Evolutionary conservation across 2,888 invertebrate genomes (phyloP).

Genomic region (Lasioglossum leucozonium): DNA sequence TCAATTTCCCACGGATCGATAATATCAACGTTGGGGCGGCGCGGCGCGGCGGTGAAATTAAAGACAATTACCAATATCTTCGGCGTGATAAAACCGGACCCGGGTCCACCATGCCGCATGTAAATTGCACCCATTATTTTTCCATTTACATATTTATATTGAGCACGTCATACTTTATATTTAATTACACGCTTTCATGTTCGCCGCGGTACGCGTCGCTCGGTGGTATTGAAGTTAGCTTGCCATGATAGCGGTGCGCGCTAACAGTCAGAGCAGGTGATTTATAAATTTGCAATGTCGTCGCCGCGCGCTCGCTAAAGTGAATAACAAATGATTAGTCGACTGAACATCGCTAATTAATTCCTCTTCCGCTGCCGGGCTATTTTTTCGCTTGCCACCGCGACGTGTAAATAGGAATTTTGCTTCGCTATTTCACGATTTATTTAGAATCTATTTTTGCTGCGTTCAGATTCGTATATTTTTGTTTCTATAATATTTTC

Average conservation of each 20-base stretch:
- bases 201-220: background rate
- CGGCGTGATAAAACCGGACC: slow-evolving; percentile 1
- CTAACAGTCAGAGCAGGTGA: background rate
- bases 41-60: slow-evolving; percentile 39
- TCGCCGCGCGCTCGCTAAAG: background rate
- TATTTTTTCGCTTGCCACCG: background rate
- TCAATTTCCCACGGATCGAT: slow-evolving; percentile 60
- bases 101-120: slow-evolving; percentile 29
- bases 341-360: slow-evolving; percentile 1
- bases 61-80: slow-evolving; percentile 61
- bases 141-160: slow-evolving; percentile 26
- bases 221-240: background rate
- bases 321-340: slow-evolving; percentile 12
- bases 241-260: background rate
- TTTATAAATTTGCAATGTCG: slow-evolving; percentile 5
- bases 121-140: slow-evolving; percentile 56
- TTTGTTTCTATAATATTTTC: background rate
- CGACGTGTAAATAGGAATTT: background rate
- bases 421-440: background rate
- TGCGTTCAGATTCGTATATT: background rate
- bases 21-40: slow-evolving; percentile 40
- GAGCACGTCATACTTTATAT: background rate
- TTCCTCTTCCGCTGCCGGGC: background rate
- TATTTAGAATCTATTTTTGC: background rate
- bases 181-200: slow-evolving; percentile 12